Evolutionary conservation across 2,888 invertebrate species (phyloP), one percentile per base, ranked within the genome.

Genomic region (Malachius bipustulatus): DNA sequence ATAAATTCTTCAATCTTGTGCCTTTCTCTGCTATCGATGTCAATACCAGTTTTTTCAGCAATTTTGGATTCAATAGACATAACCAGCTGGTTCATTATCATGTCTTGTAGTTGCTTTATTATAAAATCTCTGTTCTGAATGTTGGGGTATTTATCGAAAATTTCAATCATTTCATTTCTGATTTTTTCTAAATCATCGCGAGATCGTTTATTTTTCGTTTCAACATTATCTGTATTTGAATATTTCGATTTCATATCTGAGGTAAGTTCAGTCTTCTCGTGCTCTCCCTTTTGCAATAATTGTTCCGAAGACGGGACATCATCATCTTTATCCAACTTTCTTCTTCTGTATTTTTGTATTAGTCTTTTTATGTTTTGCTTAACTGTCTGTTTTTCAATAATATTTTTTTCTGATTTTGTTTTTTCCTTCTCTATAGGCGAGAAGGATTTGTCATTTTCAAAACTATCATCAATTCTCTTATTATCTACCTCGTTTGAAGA

Each of bases 121-220:
- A 54, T 68, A 54, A 46, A 62, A 55, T 56, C 62, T 55, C 56
- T 69, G 57, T 42, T 70, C 39, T 52, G 63, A 58, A 59, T 68
- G 56, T 59, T 70, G 49, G 45, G 68, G 61, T 50, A 69, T 51
- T 45, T 65, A 48, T 58, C 64, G 48, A 57, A 69, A 49, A 57
- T 67, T 41, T 60, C 67, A 54, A 58, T 63, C 54, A 55, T 66
- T 54, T 55, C 65, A 50, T 40, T 57, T 55, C 54, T 67, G 43
- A 60, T 65, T 59, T 63, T 67, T 52, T 36, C 56, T 45, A 44
- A 61, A 38, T 70, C 67, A 44, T 63, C 61, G n/a, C 34, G 6
- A 6, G 14, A 6, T 3, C 10, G 3, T 15, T 4, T 14, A 16
- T 16, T 33, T 29, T 2, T n/a, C n/a, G n/a, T n/a, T n/a, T n/a